Evolutionary conservation across 1,140 invertebrate genomes (phyloP), one percentile per base, ranked within the genome.

Genomic region (Psilanteris sp.): DNA sequence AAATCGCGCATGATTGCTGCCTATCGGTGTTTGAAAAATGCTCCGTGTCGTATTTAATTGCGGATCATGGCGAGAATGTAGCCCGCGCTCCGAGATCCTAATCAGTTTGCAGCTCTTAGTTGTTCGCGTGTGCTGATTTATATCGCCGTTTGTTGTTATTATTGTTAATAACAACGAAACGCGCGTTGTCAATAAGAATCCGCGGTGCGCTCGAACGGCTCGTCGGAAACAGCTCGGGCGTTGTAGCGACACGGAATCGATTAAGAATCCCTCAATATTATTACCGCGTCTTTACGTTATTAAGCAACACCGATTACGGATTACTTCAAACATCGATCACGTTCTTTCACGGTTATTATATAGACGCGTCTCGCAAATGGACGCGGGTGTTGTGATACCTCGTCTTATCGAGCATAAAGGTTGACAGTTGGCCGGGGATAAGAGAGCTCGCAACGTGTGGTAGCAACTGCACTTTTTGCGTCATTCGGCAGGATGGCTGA

Each of bases 251-350:
- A n/a, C n/a, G n/a, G n/a, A n/a, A n/a, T n/a, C n/a, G n/a, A n/a
- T n/a, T n/a, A n/a, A n/a, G n/a, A n/a, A n/a, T n/a, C n/a, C n/a
- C n/a, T n/a, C n/a, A n/a, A n/a, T n/a, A n/a, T n/a, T n/a, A n/a
- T n/a, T n/a, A n/a, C n/a, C n/a, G n/a, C n/a, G n/a, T n/a, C n/a
- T n/a, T n/a, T n/a, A n/a, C n/a, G 10, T 1, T 59, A 46, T 48
- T 22, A 14, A 48, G 22, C 34, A 37, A 14, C 43, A 13, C 11
- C 24, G 15, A 26, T 46, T 31, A 27, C 10, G 20, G 29, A 44
- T 46, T 36, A 15, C 9, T 34, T 8, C 1, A n/a, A 0, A 7
- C 55, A 62, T 75, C 62, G 44, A 67, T 75, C 62, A 75, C 68
- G 14, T 41, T 16, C 13, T 3, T 36, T 26, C 31, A 20, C 22